Evolutionary conservation across 2,888 invertebrate genomes (phyloP).

Genomic region (Epirrhoe alternata): DNA sequence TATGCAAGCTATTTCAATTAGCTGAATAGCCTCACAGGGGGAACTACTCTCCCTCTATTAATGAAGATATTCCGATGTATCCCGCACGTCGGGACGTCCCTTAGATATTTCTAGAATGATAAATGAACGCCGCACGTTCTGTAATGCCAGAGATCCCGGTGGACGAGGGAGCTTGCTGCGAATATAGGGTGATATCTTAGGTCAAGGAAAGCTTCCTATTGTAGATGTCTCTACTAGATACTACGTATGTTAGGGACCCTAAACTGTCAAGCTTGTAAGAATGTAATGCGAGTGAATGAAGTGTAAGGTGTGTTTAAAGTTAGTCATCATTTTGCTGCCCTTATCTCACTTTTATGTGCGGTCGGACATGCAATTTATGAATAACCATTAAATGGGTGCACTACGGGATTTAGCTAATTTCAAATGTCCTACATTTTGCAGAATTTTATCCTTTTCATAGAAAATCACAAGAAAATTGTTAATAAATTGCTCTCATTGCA

Average conservation of each 20-base stretch:
- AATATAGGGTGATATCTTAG: slow-evolving; percentile 33
- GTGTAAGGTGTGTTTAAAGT: too few species aligned
- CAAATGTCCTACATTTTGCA: too few species aligned
- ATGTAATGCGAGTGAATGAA: too few species aligned
- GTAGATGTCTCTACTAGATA: neutral
- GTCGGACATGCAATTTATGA: too few species aligned
- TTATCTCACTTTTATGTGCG: too few species aligned
- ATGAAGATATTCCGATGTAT: slow-evolving; percentile 56
- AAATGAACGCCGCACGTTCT: slow-evolving; percentile 67
- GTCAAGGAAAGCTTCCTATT: slow-evolving; percentile 17
- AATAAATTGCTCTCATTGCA: too few species aligned
- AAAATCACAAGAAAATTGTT: too few species aligned
- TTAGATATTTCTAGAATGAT: slow-evolving; percentile 67
- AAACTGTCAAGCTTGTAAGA: too few species aligned
- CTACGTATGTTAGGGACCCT: neutral
- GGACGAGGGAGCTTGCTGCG: slow-evolving; percentile 45
- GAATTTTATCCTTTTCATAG: too few species aligned
- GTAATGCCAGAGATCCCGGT: slow-evolving; percentile 57
- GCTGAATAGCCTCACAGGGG: slow-evolving; percentile 42
- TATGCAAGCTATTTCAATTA: slow-evolving; percentile 51
- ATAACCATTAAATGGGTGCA: too few species aligned
- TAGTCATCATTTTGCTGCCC: too few species aligned
- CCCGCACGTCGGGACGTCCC: slow-evolving; percentile 56
- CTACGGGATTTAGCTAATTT: too few species aligned
- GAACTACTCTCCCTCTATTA: slow-evolving; percentile 46